phyloP scores from a whole-genome alignment of 1,140 invertebrate genomes.

The Coboldia fuscipes region DNA sequence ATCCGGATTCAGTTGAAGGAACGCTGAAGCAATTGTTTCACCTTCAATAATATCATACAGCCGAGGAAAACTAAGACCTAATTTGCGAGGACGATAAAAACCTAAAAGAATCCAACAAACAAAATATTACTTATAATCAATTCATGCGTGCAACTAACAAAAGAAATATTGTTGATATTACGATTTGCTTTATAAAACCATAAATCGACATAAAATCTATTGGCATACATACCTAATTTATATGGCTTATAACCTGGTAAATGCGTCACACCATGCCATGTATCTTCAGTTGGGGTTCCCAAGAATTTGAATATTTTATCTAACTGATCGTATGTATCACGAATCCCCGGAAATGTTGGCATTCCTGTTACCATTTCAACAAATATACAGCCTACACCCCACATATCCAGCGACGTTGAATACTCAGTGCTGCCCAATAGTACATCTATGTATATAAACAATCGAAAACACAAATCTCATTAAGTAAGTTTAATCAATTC shows the following conservation, averaged over 20 bases:
- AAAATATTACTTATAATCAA: neutral
- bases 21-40: constrained; percentile 62
- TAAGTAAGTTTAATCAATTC: neutral
- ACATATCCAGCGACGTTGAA: constrained; percentile 86
- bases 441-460: constrained; percentile 41
- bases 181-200: neutral
- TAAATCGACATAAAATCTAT: neutral
- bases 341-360: constrained; percentile 85
- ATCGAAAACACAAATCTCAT: neutral
- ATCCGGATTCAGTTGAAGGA: constrained; percentile 74
- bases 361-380: constrained; percentile 94
- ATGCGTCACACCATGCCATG: constrained; percentile 71
- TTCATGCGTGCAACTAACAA: too few relatives aligned
- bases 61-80: constrained; percentile 71
- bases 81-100: constrained; percentile 50
- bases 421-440: constrained; percentile 91
- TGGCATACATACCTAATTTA: constrained; percentile 30
- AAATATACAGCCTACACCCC: constrained; percentile 97
- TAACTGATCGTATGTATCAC: constrained; percentile 87
- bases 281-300: constrained; percentile 78
- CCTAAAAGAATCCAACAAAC: constrained; percentile 13
- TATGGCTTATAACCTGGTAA: constrained; percentile 70
- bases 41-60: constrained; percentile 70
- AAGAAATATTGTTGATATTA: neutral
- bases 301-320: constrained; percentile 93